phyloP scores from a whole-genome alignment of 2,113 vertebrate genomes.

The Tauraco erythrolophus region DNA sequence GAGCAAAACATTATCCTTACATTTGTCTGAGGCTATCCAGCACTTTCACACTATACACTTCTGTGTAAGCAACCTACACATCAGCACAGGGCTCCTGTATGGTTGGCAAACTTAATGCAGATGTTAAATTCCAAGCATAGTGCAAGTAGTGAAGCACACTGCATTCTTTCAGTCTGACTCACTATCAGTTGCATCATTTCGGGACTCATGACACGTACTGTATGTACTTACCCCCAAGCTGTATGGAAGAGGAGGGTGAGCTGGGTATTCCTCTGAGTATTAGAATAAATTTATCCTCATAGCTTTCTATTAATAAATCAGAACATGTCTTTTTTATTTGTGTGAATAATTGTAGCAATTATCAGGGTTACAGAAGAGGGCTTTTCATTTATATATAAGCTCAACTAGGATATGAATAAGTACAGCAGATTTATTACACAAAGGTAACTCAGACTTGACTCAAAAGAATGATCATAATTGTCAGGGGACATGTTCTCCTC shows the following conservation, averaged over 20 bases:
- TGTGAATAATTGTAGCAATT: slow-evolving; percentile 66
- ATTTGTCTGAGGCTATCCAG: background rate
- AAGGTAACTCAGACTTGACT: slow-evolving; percentile 8
- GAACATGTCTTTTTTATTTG: slow-evolving; percentile 54
- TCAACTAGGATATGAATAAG: background rate
- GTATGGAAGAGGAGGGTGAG: slow-evolving; percentile 7
- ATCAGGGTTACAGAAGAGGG: slow-evolving; percentile 21
- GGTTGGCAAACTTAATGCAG: slow-evolving; percentile 3
- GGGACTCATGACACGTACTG: slow-evolving; percentile 18
- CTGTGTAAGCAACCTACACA: background rate
- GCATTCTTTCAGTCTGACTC: background rate
- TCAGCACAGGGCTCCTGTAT: background rate
- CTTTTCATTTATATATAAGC: slow-evolving; percentile 36
- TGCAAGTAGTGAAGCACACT: background rate
- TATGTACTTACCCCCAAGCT: slow-evolving; percentile 29
- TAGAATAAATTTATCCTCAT: slow-evolving; percentile 29
- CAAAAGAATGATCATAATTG: slow-evolving; percentile 11
- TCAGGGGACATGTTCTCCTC: background rate
- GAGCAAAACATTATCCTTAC: background rate
- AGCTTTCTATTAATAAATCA: slow-evolving; percentile 55
- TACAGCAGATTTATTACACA: background rate
- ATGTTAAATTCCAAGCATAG: background rate
- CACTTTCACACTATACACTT: background rate
- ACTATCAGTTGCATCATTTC: background rate
- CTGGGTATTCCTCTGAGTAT: slow-evolving; percentile 40